A percentile compares a stretch with the other conserved stretches of the same genome.
phyloP scores from a whole-genome alignment of 2,113 vertebrate genomes.

The Equus quagga region DNA sequence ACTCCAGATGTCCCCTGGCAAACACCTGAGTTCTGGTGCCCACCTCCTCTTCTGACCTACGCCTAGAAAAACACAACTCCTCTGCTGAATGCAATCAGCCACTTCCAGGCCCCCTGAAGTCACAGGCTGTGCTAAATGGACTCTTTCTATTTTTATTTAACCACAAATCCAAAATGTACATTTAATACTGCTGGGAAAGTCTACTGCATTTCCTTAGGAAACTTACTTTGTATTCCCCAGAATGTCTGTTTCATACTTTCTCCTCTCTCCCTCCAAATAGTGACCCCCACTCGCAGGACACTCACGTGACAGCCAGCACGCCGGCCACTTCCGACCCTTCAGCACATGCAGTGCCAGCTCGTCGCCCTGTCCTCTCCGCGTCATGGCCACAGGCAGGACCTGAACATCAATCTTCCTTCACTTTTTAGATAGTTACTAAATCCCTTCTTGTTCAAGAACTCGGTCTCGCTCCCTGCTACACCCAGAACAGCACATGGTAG shows the following conservation, averaged over 20 bases:
- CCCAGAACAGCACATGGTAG: rapidly evolving
- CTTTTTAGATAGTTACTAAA: neutral
- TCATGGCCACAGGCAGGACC: rapidly evolving
- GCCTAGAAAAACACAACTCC: neutral
- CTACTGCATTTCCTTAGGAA: neutral
- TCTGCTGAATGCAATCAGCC: neutral
- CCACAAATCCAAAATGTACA: neutral
- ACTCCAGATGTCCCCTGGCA: too few relatives aligned
- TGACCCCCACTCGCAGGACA: rapidly evolving
- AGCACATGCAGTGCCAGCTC: rapidly evolving
- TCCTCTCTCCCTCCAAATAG: rapidly evolving
- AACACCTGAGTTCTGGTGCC: rapidly evolving
- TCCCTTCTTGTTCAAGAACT: neutral
- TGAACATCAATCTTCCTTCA: neutral
- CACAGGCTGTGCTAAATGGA: rapidly evolving
- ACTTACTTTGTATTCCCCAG: too few relatives aligned
- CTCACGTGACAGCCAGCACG: rapidly evolving
- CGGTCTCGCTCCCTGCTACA: neutral
- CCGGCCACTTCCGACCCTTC: rapidly evolving
- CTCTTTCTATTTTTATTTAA: neutral
- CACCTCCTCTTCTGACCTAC: neutral
- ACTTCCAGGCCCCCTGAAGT: neutral
- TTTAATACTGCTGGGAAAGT: neutral
- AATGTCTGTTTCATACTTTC: neutral
- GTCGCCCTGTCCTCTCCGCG: rapidly evolving